Percentiles rank a stretch among this genome's conserved stretches.
Conservation (phyloP, 2,797 vertebrate species). For the Austrolebias charrua region DNA sequence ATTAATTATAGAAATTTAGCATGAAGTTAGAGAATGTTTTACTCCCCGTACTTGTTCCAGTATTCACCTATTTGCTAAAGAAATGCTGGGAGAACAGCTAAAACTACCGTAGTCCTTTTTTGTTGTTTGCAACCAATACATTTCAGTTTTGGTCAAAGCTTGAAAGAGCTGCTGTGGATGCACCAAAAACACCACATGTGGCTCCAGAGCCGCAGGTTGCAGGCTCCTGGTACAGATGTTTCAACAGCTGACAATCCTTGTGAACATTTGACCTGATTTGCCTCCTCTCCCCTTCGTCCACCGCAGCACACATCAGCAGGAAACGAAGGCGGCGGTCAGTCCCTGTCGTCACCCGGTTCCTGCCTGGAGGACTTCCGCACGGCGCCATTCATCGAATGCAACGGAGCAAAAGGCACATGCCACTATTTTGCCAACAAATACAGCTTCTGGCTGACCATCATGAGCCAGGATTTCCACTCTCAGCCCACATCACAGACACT, state of each 20-base stretch:
- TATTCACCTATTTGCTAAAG: too few relatives aligned
- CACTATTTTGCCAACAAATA: constrained; percentile 97
- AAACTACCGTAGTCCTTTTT: too few relatives aligned
- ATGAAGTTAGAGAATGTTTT: too few relatives aligned
- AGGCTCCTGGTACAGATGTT: too few relatives aligned
- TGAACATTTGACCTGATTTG: background rate
- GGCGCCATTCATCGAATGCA: constrained; percentile 96
- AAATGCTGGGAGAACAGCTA: too few relatives aligned
- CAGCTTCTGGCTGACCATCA: constrained; percentile 95
- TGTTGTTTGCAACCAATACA: too few relatives aligned
- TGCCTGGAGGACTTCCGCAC: constrained; percentile 98
- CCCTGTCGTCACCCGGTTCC: constrained; percentile 94
- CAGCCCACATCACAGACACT: constrained; percentile 86
- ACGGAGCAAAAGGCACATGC: constrained; percentile 92
- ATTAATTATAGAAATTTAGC: too few relatives aligned
- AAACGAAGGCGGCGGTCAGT: constrained; percentile 95
- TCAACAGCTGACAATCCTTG: background rate
- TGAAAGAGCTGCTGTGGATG: too few relatives aligned
- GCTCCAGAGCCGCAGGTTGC: too few relatives aligned
- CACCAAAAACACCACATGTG: too few relatives aligned
- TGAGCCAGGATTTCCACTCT: constrained; percentile 87
- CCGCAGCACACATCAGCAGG: constrained; percentile 93
- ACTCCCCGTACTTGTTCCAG: too few relatives aligned
- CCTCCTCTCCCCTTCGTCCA: constrained; percentile 16
- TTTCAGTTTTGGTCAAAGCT: too few relatives aligned